These are phyloP conservation scores for Anoplolepis gracilipes DNA, from an alignment of 1,140 invertebrate species.

Conservation along the genomic window DNA sequence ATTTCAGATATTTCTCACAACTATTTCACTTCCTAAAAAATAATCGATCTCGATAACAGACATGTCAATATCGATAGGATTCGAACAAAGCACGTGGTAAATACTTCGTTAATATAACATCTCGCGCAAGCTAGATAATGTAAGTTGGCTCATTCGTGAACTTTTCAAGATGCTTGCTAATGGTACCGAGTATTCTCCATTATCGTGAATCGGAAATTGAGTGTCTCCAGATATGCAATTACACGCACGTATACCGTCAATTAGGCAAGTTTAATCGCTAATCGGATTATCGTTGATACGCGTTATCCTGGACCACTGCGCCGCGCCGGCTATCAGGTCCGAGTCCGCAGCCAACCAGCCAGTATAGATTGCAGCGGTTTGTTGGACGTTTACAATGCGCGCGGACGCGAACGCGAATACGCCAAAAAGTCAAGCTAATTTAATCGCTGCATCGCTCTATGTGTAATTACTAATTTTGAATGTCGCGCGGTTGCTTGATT, in stretches of 20 bases:
- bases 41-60: not conserved
- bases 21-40: not conserved
- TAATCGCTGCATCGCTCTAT: conserved; percentile 45
- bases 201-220: conserved; percentile 62
- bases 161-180: conserved; percentile 56
- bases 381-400: not conserved
- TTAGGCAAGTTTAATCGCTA: conserved; percentile 74
- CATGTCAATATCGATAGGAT: not conserved
- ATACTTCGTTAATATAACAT: conserved; percentile 9
- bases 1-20: not conserved
- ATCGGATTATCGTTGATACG: conserved; percentile 73
- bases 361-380: not conserved
- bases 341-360: not conserved
- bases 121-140: too few relatives aligned
- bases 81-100: not conserved
- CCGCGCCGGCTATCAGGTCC: conserved; percentile 29
- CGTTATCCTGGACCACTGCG: conserved; percentile 59
- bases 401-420: not conserved
- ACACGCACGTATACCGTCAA: conserved; percentile 69
- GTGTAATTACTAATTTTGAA: conserved; percentile 60
- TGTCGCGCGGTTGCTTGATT: not conserved
- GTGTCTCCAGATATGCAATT: conserved; percentile 63
- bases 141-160: conserved; percentile 16
- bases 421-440: conserved; percentile 67
- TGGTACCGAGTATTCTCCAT: conserved; percentile 48